Evolutionary conservation across 2,888 invertebrate species (phyloP).

Genomic region (Arenicola marina): DNA sequence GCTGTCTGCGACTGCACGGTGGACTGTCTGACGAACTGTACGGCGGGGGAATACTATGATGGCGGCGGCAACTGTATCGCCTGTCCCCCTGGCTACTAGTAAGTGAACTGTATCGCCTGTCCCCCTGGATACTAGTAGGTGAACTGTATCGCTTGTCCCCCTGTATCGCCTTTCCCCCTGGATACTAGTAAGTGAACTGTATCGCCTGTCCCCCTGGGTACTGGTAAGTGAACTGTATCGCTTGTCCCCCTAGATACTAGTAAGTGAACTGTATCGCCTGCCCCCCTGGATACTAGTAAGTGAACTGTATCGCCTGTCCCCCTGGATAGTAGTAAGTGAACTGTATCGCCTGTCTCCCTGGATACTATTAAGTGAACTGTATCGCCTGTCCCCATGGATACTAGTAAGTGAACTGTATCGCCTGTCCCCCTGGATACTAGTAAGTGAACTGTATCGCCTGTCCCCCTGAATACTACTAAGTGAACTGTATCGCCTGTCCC

Average conservation of each 20-base stretch:
- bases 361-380: conserved; percentile 21
- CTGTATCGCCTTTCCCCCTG: too few species aligned
- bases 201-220: conserved; percentile 14
- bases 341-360: conserved; percentile 5
- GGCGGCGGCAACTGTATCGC: too few species aligned
- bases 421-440: conserved; percentile 21
- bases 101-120: conserved; percentile 6
- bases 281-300: conserved; percentile 26
- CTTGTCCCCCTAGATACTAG: conserved; percentile 20
- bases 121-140: conserved; percentile 27
- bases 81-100: conserved; percentile 27
- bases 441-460: conserved; percentile 8
- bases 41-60: conserved; percentile 34
- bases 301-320: background rate
- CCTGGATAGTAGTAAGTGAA: conserved; percentile 26
- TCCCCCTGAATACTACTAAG: conserved; percentile 26
- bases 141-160: background rate
- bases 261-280: conserved; percentile 8
- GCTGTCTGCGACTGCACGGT: conserved; percentile 19
- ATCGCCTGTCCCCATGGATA: conserved; percentile 13
- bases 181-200: conserved; percentile 22
- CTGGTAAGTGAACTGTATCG: conserved; percentile 16
- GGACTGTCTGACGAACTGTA: conserved; percentile 29
- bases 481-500: conserved; percentile 1
- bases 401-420: conserved; percentile 16